Conservation (phyloP, 2,888 invertebrate genomes). For the Cryptocheilus praepositus region DNA sequence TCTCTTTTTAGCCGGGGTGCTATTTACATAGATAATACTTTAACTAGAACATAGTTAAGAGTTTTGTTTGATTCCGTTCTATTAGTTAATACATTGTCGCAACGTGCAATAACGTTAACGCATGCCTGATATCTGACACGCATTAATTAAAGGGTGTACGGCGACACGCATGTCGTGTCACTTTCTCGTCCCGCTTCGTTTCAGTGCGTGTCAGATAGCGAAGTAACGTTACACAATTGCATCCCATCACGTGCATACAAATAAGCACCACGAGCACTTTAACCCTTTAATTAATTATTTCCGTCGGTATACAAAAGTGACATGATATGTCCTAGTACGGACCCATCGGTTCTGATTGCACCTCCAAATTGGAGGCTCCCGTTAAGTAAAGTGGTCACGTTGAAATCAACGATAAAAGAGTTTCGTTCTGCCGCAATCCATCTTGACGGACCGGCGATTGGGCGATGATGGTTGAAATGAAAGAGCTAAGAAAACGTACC, state of each 20-base stretch:
- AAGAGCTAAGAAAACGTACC: too few relatives aligned
- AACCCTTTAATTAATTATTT: slow-evolving; percentile 41
- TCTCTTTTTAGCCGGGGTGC: slow-evolving; percentile 43
- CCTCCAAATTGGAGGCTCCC: slow-evolving; percentile 9
- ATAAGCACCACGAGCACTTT: slow-evolving; percentile 36
- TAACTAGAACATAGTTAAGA: slow-evolving; percentile 40
- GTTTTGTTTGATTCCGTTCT: slow-evolving; percentile 53
- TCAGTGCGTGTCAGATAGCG: too few relatives aligned
- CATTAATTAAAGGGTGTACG: too few relatives aligned
- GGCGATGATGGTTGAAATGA: too few relatives aligned
- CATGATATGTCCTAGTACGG: slow-evolving; percentile 40
- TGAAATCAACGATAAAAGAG: background rate
- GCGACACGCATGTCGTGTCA: too few relatives aligned
- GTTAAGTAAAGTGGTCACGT: slow-evolving; percentile 16
- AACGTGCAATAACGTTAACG: slow-evolving; percentile 19
- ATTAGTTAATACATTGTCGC: slow-evolving; percentile 35
- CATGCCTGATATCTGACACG: slow-evolving; percentile 19
- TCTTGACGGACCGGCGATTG: background rate
- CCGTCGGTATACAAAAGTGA: slow-evolving; percentile 39
- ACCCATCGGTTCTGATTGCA: slow-evolving; percentile 25
- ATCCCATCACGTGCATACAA: background rate
- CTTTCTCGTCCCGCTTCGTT: too few relatives aligned
- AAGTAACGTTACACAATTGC: too few relatives aligned
- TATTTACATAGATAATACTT: slow-evolving; percentile 40
- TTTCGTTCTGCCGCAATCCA: background rate